phyloP scores from a whole-genome alignment of 2,113 vertebrate species.

The Neofelis nebulosa region DNA sequence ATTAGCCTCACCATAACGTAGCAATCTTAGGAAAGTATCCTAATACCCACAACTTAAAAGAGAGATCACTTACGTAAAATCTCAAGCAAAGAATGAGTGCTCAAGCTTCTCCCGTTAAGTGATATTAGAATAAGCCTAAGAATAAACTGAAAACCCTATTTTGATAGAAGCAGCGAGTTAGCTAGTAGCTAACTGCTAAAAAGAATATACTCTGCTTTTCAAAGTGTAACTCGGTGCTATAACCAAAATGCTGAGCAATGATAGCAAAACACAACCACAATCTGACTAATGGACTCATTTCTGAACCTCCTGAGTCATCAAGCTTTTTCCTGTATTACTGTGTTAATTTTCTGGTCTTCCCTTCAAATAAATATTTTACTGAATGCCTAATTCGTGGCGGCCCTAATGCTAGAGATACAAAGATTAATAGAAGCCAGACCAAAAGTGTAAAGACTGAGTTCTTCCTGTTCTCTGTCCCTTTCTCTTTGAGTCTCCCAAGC shows the following conservation, averaged over 20 bases:
- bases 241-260: neutral
- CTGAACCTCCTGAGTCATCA: neutral
- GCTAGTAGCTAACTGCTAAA: neutral
- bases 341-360: neutral
- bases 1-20: neutral
- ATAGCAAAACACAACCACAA: slow-evolving; percentile 1
- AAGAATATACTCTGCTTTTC: neutral
- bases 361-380: neutral
- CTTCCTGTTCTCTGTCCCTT: neutral
- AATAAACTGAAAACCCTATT: slow-evolving; percentile 19
- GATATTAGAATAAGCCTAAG: neutral
- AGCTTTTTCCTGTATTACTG: neutral
- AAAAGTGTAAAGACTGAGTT: neutral
- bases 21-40: neutral
- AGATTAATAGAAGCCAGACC: neutral
- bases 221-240: neutral
- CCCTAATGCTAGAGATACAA: neutral
- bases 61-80: neutral
- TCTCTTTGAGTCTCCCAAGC: neutral
- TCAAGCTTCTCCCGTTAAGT: neutral
- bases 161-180: neutral
- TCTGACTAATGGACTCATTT: neutral
- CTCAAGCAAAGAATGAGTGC: neutral
- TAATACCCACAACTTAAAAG: slow-evolving; percentile 6
- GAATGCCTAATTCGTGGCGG: neutral